A percentile compares a stretch with the other conserved stretches of the same genome.
Conservation (phyloP, 2,888 invertebrate genomes). For the Troides oblongomaculatus region DNA sequence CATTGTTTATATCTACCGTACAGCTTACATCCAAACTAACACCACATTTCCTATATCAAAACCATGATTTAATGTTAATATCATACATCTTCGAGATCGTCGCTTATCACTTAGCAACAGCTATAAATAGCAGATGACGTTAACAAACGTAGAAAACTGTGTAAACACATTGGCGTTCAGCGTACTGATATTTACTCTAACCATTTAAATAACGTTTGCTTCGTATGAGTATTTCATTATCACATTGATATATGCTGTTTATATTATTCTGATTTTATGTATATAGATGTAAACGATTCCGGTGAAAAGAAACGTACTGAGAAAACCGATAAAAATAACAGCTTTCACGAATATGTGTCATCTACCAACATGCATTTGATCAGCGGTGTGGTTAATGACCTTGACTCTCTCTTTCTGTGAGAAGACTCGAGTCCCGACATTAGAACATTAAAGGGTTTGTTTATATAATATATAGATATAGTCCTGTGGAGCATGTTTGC, state of each 20-base stretch:
- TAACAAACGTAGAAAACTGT: not conserved
- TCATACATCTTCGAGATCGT: slow-evolving; percentile 4
- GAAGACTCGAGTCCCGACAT: no score
- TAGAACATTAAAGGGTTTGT: no score
- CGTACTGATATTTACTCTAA: not conserved
- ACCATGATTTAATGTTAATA: not conserved
- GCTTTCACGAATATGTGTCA: no score
- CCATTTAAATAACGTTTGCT: not conserved
- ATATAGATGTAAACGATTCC: no score
- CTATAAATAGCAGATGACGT: slow-evolving; percentile 19
- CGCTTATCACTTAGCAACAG: slow-evolving; percentile 20
- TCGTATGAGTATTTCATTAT: slow-evolving; percentile 9
- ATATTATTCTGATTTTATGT: not conserved
- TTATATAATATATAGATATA: no score
- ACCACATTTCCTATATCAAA: slow-evolving; percentile 55
- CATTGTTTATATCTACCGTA: slow-evolving; percentile 68
- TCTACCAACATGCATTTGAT: no score
- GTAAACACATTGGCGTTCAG: slow-evolving; percentile 19
- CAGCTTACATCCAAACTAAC: slow-evolving; percentile 50
- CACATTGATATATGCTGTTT: not conserved
- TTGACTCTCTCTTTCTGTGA: no score
- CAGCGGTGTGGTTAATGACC: no score
- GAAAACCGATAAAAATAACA: no score
- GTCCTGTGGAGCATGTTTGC: no score
- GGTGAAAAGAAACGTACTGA: no score